Percentiles rank a stretch among this genome's conserved stretches.
These are phyloP conservation scores for Parnassius orleans DNA, from an alignment of 2,888 invertebrate genomes.

Conservation along the genomic window DNA sequence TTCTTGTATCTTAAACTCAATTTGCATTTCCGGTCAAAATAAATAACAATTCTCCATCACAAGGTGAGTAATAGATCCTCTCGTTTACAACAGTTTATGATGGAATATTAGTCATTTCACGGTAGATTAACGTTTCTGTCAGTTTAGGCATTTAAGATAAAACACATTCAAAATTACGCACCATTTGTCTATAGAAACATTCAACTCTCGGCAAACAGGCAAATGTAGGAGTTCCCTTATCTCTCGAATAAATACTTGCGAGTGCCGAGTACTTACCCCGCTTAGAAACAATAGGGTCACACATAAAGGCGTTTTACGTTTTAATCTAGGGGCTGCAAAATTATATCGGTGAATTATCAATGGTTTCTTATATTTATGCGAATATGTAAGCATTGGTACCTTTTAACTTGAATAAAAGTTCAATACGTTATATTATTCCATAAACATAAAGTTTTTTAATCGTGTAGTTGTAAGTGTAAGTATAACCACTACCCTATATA, in stretches of 20 bases:
- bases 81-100: neutral
- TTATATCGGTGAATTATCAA: neutral
- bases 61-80: neutral
- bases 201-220: neutral
- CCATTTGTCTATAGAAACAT: slow-evolving; percentile 11
- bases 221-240: slow-evolving; percentile 8
- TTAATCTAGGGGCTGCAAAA: neutral
- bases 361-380: no score
- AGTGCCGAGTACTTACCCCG: slow-evolving; percentile 2
- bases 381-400: no score
- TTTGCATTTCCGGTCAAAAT: neutral
- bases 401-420: no score
- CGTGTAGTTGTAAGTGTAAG: no score
- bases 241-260: slow-evolving; percentile 6
- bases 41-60: neutral
- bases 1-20: neutral
- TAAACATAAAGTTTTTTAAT: no score
- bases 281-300: slow-evolving; percentile 2
- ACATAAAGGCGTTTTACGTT: neutral
- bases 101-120: neutral
- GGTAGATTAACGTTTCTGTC: slow-evolving; percentile 1
- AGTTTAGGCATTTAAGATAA: slow-evolving; percentile 2
- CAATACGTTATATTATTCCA: no score
- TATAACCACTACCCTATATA: no score
- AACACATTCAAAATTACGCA: slow-evolving; percentile 5